These are phyloP conservation scores for Hybognathus amarus DNA, from an alignment of 2,797 vertebrate genomes.

Conservation along the genomic window DNA sequence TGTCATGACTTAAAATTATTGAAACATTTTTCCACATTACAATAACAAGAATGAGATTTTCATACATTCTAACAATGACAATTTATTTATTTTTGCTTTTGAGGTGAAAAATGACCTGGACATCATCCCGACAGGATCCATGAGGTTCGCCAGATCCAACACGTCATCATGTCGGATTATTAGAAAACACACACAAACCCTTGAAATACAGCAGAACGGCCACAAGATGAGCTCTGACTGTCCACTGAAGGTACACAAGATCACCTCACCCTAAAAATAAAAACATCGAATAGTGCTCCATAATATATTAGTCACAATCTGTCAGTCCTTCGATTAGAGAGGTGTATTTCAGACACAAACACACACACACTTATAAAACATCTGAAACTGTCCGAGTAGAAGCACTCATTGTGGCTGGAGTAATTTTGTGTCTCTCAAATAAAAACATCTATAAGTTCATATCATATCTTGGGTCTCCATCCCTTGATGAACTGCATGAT, in stretches of 20 bases:
- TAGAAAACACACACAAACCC: slow-evolving; percentile 16
- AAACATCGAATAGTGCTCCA: slow-evolving; percentile 42
- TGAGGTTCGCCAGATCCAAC: background rate
- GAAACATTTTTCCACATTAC: background rate
- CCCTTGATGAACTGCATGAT: slow-evolving; percentile 99
- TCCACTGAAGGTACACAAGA: slow-evolving; percentile 3
- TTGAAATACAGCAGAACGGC: slow-evolving; percentile 39
- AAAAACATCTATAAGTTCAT: slow-evolving; percentile 5
- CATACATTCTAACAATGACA: background rate
- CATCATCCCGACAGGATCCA: background rate
- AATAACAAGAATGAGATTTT: background rate
- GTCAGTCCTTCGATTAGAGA: slow-evolving; percentile 13
- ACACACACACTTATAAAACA: slow-evolving; percentile 34
- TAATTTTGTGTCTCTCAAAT: slow-evolving; percentile 3
- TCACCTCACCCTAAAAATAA: slow-evolving; percentile 5
- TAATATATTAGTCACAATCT: slow-evolving; percentile 48
- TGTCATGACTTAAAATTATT: background rate
- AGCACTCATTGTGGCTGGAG: slow-evolving; percentile 3
- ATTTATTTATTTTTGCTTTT: background rate
- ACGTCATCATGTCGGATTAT: slow-evolving; percentile 13
- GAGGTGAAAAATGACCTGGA: background rate
- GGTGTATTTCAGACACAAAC: slow-evolving; percentile 15
- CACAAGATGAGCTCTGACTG: slow-evolving; percentile 25
- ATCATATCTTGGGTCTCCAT: slow-evolving; percentile 94
- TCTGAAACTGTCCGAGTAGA: background rate